Evolutionary conservation across 1,140 invertebrate species (phyloP).

Genomic region (Bombyx mandarina): DNA sequence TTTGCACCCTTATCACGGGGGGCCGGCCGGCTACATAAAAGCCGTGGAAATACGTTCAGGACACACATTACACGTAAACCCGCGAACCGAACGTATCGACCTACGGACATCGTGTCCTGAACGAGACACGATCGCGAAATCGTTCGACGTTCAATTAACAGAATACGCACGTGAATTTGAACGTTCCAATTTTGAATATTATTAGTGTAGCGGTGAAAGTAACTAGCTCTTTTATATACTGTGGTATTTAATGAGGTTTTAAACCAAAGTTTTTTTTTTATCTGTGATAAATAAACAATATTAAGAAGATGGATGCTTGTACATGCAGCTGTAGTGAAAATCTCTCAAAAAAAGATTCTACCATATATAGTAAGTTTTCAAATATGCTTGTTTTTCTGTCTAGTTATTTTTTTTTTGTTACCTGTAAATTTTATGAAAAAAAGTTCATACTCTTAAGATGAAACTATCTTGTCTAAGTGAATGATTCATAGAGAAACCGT

Average conservation of each 20-base stretch:
- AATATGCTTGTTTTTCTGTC: too few species aligned
- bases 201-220: slow-evolving; percentile 28
- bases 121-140: slow-evolving; percentile 25
- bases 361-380: slow-evolving; percentile 30
- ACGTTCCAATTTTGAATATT: slow-evolving; percentile 15
- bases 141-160: slow-evolving; percentile 12
- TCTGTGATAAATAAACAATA: slow-evolving; percentile 46
- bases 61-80: slow-evolving; percentile 59
- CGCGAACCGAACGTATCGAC: slow-evolving; percentile 51
- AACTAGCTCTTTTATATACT: slow-evolving; percentile 1
- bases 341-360: slow-evolving; percentile 22
- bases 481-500: too few species aligned
- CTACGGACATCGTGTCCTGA: slow-evolving; percentile 29
- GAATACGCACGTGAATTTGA: slow-evolving; percentile 14
- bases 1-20: slow-evolving; percentile 66
- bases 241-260: slow-evolving; percentile 17
- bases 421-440: too few species aligned
- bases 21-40: slow-evolving; percentile 58
- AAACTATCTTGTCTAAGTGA: too few species aligned
- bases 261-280: slow-evolving; percentile 46
- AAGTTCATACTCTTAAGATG: too few species aligned
- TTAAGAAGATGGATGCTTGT: slow-evolving; percentile 36
- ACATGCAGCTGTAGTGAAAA: slow-evolving; percentile 31
- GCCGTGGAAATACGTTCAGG: slow-evolving; percentile 61
- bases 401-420: too few species aligned